Base-by-base conservation (phyloP, 2,113 vertebrate species). In the Corvus hawaiiensis region DNA sequence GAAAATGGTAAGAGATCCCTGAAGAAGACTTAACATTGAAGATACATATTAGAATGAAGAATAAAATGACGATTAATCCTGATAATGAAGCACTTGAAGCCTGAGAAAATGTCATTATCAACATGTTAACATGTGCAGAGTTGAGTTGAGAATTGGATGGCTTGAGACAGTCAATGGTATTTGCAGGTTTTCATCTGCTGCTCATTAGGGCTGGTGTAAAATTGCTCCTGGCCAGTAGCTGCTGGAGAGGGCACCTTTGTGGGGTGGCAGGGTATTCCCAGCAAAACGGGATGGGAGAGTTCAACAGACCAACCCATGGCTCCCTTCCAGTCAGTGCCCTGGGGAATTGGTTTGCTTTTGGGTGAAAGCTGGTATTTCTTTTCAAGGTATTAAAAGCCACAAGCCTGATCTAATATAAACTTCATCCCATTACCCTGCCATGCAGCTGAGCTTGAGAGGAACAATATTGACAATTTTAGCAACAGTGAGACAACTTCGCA, bases 11-110 rank as follows among this genome's bases (percentile, higher is more conserved):
- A 82, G 62, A 92, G 58, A 88, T 88, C 94, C 94, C 81, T 72
- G 73, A 94, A 94, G 88, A 91, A 75, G 87, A 71, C n/a, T 92
- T 95, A 95, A 92, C n/a, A 77, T 48, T 87, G 89, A 87, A 84
- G 79, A 66, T 41, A 51, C 27, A 59, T 89, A 83, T 85, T 94
- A 89, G 52, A 88, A 80, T 39, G 35, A 94, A 90, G 73, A 93
- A 73, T 58, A 72, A 93, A 89, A 86, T 54, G 56, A 89, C 87
- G 52, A 35, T 92, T 94, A 87, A 89, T 95, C 79, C 90, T 82
- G 88, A 91, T 90, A 95, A 94, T 30, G 68, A 96, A 87, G 51
- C 43, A 51, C 80, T 68, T 71, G 78, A 69, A 94, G 66, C 52
- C 64, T 67, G 59, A 51, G 63, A 84, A 94, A 89, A 92, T 63